A percentile compares a stretch with the other conserved stretches of the same genome.
Evolutionary conservation across 1,140 invertebrate species (phyloP).

Genomic region (Nomia melanderi): DNA sequence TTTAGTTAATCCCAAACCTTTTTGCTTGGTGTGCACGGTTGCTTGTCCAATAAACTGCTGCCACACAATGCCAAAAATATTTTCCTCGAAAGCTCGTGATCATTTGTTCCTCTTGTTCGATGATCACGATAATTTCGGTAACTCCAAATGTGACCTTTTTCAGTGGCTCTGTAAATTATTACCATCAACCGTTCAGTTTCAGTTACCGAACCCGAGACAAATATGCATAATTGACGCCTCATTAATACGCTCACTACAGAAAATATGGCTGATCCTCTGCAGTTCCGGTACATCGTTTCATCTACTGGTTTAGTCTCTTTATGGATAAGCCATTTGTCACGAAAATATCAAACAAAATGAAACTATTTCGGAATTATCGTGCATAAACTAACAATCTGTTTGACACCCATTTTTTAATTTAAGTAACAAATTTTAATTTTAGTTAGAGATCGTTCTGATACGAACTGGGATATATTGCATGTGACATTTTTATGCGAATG

Average conservation of each 20-base stretch:
- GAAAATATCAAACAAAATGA: too few relatives aligned
- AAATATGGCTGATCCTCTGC: not conserved
- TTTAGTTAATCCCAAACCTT: constrained; percentile 36
- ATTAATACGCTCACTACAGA: not conserved
- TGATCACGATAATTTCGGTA: not conserved
- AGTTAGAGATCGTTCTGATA: too few relatives aligned
- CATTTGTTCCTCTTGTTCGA: constrained; percentile 2
- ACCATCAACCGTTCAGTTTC: not conserved
- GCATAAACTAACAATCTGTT: too few relatives aligned
- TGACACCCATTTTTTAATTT: too few relatives aligned
- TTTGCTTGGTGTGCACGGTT: not conserved
- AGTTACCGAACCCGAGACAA: not conserved
- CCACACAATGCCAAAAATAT: not conserved
- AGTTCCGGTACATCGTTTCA: not conserved
- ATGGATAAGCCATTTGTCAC: too few relatives aligned
- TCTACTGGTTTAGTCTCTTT: too few relatives aligned
- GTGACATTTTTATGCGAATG: too few relatives aligned
- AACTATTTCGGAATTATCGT: too few relatives aligned
- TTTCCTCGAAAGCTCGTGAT: not conserved
- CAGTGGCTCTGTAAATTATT: not conserved
- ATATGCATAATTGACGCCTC: not conserved
- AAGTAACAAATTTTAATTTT: too few relatives aligned
- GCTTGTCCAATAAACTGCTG: not conserved
- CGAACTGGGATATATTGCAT: too few relatives aligned
- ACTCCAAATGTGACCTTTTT: not conserved